Evolutionary conservation across 1,140 invertebrate genomes (phyloP).

Genomic region (Aphaenogaster floridana): DNA sequence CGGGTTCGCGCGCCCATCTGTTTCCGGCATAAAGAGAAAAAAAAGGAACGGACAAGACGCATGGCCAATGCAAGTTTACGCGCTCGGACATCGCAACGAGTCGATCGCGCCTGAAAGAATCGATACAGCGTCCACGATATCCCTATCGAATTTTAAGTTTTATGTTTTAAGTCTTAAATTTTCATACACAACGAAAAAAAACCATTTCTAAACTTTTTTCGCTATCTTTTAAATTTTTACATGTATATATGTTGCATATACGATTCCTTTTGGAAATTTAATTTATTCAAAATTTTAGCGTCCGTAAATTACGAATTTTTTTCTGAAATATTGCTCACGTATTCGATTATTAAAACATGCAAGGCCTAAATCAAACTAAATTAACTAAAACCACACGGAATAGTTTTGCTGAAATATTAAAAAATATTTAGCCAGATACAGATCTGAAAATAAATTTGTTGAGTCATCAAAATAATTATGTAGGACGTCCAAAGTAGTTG

Average conservation of each 20-base stretch:
- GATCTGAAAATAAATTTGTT: too few species aligned
- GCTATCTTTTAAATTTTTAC: not conserved
- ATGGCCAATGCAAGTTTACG: slow-evolving; percentile 30
- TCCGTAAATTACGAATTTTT: not conserved
- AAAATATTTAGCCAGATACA: too few species aligned
- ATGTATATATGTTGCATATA: too few species aligned
- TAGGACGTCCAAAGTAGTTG: too few species aligned
- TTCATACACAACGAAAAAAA: not conserved
- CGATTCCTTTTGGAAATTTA: not conserved
- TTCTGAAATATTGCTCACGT: not conserved
- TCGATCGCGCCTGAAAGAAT: slow-evolving; percentile 13
- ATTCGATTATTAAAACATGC: not conserved
- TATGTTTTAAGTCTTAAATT: not conserved
- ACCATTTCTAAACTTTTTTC: not conserved
- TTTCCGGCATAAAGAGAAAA: slow-evolving; percentile 69
- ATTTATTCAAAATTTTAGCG: not conserved
- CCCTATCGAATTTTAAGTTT: not conserved
- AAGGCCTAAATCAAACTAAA: not conserved
- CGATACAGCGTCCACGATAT: slow-evolving; percentile 42
- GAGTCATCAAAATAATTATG: too few species aligned
- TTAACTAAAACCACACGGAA: not conserved
- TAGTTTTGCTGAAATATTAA: too few species aligned
- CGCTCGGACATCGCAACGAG: slow-evolving; percentile 21
- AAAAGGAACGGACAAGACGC: slow-evolving; percentile 41
- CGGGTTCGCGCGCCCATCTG: slow-evolving; percentile 71